A percentile compares a stretch with the other conserved stretches of the same genome.
These are phyloP conservation scores for Volucella zonaria DNA, from an alignment of 2,888 invertebrate species.

Conservation along the genomic window DNA sequence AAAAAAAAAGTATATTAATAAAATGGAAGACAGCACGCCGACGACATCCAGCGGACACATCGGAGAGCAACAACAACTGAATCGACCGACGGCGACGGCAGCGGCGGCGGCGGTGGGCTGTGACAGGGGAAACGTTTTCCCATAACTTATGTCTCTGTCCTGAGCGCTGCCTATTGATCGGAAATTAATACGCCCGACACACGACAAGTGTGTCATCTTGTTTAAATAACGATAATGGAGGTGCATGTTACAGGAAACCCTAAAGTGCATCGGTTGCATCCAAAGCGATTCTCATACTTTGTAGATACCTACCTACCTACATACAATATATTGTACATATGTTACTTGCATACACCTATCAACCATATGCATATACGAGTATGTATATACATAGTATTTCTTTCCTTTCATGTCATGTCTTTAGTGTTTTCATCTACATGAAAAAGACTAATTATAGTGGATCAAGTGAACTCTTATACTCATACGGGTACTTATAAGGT, in stretches of 20 bases:
- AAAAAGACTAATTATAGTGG: constrained; percentile 59
- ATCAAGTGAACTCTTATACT: constrained; percentile 42
- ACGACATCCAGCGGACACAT: constrained; percentile 55
- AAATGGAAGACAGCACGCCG: constrained; percentile 72
- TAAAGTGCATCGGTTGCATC: constrained; percentile 73
- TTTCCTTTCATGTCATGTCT: constrained; percentile 22
- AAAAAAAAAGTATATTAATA: constrained; percentile 42
- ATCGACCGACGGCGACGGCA: constrained; percentile 16
- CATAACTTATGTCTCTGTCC: constrained; percentile 69
- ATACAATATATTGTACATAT: not conserved
- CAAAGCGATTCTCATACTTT: constrained; percentile 57
- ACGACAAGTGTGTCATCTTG: constrained; percentile 74
- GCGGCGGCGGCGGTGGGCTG: constrained; percentile 15
- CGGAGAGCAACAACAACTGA: constrained; percentile 12
- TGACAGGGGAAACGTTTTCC: constrained; percentile 63
- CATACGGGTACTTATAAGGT: constrained; percentile 40
- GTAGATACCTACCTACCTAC: constrained; percentile 15
- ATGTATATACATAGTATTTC: not conserved
- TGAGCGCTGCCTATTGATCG: constrained; percentile 73
- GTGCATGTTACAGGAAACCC: constrained; percentile 74
- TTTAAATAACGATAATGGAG: constrained; percentile 74
- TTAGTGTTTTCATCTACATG: constrained; percentile 28
- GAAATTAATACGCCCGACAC: constrained; percentile 74
- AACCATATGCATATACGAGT: not conserved
- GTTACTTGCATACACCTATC: not conserved